A percentile compares a stretch with the other conserved stretches of the same genome.
Conservation (phyloP, 2,797 vertebrate genomes). For the Melanogrammus aeglefinus region DNA sequence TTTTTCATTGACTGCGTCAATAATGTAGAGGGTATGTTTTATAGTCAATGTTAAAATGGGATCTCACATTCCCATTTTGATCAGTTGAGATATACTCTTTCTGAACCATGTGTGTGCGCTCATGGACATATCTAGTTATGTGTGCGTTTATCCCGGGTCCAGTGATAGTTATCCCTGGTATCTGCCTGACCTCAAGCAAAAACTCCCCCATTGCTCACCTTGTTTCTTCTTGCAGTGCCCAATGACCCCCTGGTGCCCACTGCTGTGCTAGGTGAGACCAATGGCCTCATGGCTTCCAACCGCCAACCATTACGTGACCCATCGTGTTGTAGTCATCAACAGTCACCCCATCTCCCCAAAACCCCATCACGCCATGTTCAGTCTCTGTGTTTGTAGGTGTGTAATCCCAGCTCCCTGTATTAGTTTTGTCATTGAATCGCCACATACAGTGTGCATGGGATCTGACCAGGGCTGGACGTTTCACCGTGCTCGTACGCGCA, state of each 20-base stretch:
- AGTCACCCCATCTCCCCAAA: background rate
- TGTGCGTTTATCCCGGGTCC: background rate
- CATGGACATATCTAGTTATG: background rate
- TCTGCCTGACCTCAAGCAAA: background rate
- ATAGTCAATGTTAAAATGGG: background rate
- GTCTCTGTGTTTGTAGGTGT: too few species aligned
- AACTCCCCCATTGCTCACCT: slow-evolving; percentile 28
- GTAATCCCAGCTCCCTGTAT: background rate
- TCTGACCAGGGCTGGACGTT: too few species aligned
- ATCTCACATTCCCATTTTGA: background rate
- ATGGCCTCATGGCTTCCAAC: slow-evolving; percentile 34
- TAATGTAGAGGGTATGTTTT: too few species aligned
- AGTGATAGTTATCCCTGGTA: background rate
- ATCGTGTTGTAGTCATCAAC: slow-evolving; percentile 52
- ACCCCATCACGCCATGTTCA: too few species aligned
- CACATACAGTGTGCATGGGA: background rate
- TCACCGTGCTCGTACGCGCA: too few species aligned
- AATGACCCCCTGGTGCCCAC: slow-evolving; percentile 98
- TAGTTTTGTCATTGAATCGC: background rate
- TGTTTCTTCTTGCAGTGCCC: slow-evolving; percentile 86
- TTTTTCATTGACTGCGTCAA: background rate
- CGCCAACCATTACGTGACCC: slow-evolving; percentile 74
- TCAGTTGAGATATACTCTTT: background rate
- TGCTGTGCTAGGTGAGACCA: slow-evolving; percentile 97
- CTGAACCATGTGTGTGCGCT: background rate